Percentiles rank a stretch among this genome's conserved stretches.
Evolutionary conservation across 2,113 vertebrate species (phyloP).

Genomic region (Bos javanicus): DNA sequence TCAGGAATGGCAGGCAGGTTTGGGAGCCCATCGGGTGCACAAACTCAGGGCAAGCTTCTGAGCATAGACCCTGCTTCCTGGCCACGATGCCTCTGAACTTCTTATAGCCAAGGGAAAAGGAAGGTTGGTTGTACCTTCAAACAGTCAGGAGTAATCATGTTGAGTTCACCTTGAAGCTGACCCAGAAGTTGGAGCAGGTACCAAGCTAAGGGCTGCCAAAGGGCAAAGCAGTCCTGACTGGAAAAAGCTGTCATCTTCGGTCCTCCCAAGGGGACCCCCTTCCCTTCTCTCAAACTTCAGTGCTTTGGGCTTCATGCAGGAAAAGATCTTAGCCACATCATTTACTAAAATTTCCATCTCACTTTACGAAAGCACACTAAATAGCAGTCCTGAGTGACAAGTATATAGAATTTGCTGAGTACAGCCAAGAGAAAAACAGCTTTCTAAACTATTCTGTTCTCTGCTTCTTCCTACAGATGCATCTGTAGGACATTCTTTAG

Average conservation of each 20-base stretch:
- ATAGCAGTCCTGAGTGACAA: not conserved
- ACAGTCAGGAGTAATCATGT: not conserved
- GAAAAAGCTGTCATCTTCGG: not conserved
- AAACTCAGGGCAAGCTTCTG: not conserved
- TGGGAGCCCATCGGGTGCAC: not conserved
- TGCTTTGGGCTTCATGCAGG: conserved; percentile 17
- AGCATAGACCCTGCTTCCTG: conserved; percentile 51
- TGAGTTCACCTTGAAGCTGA: conserved; percentile 25
- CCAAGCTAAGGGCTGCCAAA: not conserved
- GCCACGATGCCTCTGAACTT: conserved; percentile 46
- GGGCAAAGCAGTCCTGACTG: not conserved
- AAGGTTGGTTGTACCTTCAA: conserved; percentile 10
- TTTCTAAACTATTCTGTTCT: not conserved
- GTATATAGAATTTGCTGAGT: not conserved
- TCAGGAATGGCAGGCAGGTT: conserved; percentile 63
- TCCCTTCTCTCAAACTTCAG: not conserved
- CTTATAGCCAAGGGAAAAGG: conserved; percentile 58
- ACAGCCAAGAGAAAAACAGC: not conserved
- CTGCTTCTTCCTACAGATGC: not conserved
- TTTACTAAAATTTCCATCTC: not conserved
- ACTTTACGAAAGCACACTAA: not conserved
- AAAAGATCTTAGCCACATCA: not conserved
- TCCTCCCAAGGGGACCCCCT: not conserved
- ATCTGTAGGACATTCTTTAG: not conserved
- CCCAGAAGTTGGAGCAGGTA: not conserved